These are phyloP conservation scores for Lasiurus borealis DNA, from an alignment of 2,113 vertebrate species.

Conservation along the genomic window DNA sequence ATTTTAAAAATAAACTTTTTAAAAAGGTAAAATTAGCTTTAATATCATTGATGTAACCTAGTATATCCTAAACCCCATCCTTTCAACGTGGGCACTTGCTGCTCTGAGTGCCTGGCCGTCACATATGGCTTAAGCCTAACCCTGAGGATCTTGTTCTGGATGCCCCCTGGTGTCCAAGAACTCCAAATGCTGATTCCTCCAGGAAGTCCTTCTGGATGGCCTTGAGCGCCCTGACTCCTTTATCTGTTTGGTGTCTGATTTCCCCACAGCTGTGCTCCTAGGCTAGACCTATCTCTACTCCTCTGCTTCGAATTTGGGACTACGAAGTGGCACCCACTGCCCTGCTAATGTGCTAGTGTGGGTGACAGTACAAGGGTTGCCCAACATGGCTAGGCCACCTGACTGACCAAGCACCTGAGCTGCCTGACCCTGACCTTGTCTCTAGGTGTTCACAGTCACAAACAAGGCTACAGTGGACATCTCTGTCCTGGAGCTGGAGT, in stretches of 20 bases:
- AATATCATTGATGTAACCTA: fast-evolving
- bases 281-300: not conserved
- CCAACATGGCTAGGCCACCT: not conserved
- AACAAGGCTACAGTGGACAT: fast-evolving
- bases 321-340: too few species aligned
- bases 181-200: not conserved
- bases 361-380: not conserved
- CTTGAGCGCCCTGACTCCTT: fast-evolving
- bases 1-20: too few species aligned
- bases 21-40: not conserved
- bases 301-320: not conserved
- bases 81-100: not conserved
- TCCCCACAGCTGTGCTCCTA: not conserved
- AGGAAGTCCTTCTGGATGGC: not conserved
- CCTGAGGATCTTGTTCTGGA: not conserved
- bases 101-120: not conserved
- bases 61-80: not conserved
- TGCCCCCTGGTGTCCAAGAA: not conserved
- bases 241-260: fast-evolving
- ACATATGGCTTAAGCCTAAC: not conserved
- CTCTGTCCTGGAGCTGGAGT: not conserved
- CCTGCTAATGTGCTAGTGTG: fast-evolving
- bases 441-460: fast-evolving
- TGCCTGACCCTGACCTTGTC: not conserved
- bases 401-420: not conserved